Base-by-base conservation (phyloP, 2,113 vertebrate genomes). In the Ctenodactylus gundi region DNA sequence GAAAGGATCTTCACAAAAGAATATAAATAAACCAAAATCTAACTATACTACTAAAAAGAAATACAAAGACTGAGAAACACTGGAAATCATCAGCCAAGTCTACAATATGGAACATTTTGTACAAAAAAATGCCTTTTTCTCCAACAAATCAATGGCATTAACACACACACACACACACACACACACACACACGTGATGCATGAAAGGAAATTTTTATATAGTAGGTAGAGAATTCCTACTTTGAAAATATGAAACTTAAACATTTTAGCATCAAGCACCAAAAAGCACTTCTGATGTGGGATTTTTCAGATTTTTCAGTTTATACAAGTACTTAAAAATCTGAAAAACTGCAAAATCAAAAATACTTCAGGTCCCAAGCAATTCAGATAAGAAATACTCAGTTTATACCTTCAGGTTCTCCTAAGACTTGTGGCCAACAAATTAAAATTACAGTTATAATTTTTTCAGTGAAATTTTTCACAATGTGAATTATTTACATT, bases 31-130 rank as follows among this genome's bases (percentile, higher is more conserved):
- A 65, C 31, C 64, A 93, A 73, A 94, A 86, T 89, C 78, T 87
- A 90, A 90, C 77, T 93, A 82, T 75, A 51, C 18, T 41, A 90
- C 81, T 6, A 88, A 55, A 34, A 92, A 4, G 14, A 85, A 89
- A 46, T 49, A 91, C 0, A 91, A 34, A 81, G 31, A 85, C 12
- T 76, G 23, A 72, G 11, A 29, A 88, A 49, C 46, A 91, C 18
- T 75, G 12, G 51, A 36, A 53, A 6, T 60, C 36, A 70, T 7
- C 27, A 89, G 46, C n/a, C 34, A 95, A 94, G 72, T 81, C 41
- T 62, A 46, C 8, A 89, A 88, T 4, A 58, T 21, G 27, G 49
- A 53, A 51, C 14, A 91, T 91, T 92, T 88, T 82, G 4, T 72
- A 73, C 44, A 75, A 57, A 51, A 41, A 93, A 90, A 49, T 31